phyloP scores from a whole-genome alignment of 2,888 invertebrate species.

The Dryobota labecula region DNA sequence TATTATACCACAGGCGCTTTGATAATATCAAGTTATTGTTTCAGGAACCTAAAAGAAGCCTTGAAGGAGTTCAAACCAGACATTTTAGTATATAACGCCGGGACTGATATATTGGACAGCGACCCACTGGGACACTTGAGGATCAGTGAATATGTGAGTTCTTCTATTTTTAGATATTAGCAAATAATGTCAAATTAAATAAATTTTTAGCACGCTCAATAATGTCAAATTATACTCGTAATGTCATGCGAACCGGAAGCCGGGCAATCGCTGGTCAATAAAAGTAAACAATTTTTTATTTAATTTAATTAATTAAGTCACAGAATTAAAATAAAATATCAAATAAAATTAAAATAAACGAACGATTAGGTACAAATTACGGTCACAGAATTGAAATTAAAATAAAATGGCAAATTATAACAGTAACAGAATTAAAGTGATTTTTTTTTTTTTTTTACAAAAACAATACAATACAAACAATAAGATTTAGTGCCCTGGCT shows the following conservation, averaged over 20 bases:
- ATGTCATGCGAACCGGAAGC: not conserved
- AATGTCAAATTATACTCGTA: not conserved
- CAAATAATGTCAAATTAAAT: not conserved
- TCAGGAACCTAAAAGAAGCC: slow-evolving; percentile 92
- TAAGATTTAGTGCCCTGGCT: too few species aligned
- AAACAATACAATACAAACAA: too few species aligned
- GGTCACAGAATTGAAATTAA: too few species aligned
- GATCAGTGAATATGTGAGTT: slow-evolving; percentile 92
- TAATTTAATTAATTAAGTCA: too few species aligned
- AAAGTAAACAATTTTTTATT: too few species aligned
- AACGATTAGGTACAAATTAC: too few species aligned
- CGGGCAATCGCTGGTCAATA: not conserved
- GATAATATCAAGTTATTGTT: slow-evolving; percentile 60
- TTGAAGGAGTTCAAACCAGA: slow-evolving; percentile 94
- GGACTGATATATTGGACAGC: slow-evolving; percentile 95
- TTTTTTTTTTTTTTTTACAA: too few species aligned
- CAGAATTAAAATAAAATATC: too few species aligned
- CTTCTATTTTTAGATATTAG: not conserved
- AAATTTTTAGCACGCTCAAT: not conserved
- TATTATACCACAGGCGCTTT: not conserved
- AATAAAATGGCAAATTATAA: too few species aligned
- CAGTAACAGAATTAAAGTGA: too few species aligned
- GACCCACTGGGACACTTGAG: slow-evolving; percentile 94
- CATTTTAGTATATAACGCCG: slow-evolving; percentile 97
- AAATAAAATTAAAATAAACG: too few species aligned